Base-by-base conservation (phyloP, 2,113 vertebrate genomes). In the Motacilla tschutschensis region DNA sequence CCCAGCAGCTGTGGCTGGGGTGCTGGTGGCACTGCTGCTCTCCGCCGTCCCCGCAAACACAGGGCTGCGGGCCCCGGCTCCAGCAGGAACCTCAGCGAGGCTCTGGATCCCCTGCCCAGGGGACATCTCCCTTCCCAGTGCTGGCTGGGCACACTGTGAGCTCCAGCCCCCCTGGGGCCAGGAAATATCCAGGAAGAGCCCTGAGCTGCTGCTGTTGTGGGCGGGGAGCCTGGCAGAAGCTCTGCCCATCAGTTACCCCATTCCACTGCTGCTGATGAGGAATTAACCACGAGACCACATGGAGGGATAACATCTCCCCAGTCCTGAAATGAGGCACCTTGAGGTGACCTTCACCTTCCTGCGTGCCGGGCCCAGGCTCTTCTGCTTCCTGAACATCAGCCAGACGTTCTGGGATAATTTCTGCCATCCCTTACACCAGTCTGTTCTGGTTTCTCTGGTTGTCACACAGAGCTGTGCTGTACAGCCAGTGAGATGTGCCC, bases 391-490 rank as follows among this genome's bases (percentile, higher is more conserved):
- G n/a, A 82, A 14, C 57, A 60, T 8, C 43, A 86, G 25, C 22
- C 36, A 67, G 51, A 4, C 10, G 29, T 29, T 8, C 69, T 53
- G 53, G 51, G 67, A 10, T 7, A 7, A 22, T 14, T 54, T 17
- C 85, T 75, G 53, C 6, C 65, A 19, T 8, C 24, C 25, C 33
- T 29, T 21, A 5, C 40, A 8, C 5, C 55, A 29, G 64, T 12
- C 12, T 13, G 59, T n/a, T 38, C 2, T 0, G 0, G 7, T 8
- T 46, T 24, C 47, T 29, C 12, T 26, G 21, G 51, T 2, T 29
- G 75, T 43, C 21, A 9, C 8, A 7, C 2, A 1, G 13, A 55
- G 50, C 26, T 76, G 8, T 26, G 66, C 33, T 6, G 46, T 7
- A 5, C 8, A 36, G 4, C 26, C 78, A 31, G 7, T 0, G 10